Evolutionary conservation across 35 echinoderm and acorn worm species (phyloP).

Genomic region (Apostichopus japonicus): DNA sequence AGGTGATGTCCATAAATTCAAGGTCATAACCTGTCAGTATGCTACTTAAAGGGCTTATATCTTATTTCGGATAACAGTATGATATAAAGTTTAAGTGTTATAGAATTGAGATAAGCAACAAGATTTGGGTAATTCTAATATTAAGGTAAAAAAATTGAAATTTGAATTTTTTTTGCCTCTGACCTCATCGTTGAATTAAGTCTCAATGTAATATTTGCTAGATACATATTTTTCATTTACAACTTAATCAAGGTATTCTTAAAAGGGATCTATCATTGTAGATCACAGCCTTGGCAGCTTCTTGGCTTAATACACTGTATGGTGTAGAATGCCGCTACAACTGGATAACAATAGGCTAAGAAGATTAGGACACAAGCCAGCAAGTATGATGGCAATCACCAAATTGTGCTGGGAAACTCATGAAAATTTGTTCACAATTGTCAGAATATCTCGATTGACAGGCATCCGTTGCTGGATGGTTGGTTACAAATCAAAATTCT

Average conservation of each 20-base stretch:
- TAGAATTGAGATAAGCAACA: conserved; percentile 15
- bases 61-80: conserved; percentile 21
- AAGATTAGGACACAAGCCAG: no score
- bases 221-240: neutral
- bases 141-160: conserved; percentile 18
- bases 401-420: no score
- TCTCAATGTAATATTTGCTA: neutral
- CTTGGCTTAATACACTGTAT: no score
- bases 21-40: neutral
- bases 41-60: neutral
- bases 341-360: no score
- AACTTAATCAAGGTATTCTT: neutral
- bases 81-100: neutral
- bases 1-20: neutral
- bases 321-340: no score
- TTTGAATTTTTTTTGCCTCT: neutral
- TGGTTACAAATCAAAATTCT: no score
- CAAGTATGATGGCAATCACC: no score
- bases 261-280: neutral
- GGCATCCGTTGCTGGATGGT: no score
- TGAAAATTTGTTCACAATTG: no score
- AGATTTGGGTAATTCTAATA: conserved; percentile 22
- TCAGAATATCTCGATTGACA: no score
- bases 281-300: no score
- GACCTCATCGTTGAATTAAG: neutral